Evolutionary conservation across 2,888 invertebrate genomes (phyloP).

Genomic region (Apamea monoglypha): DNA sequence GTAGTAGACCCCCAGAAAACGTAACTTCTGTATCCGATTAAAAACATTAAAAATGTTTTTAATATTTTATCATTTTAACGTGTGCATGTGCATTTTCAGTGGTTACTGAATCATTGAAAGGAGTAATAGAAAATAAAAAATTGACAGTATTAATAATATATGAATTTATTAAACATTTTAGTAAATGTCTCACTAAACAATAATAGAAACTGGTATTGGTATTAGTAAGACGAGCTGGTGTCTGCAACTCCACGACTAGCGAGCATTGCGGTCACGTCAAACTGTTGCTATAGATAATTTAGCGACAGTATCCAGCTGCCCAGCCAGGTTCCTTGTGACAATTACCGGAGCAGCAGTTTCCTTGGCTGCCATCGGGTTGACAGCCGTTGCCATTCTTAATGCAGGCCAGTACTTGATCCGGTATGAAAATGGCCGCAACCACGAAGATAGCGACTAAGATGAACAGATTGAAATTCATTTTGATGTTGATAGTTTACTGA

Average conservation of each 20-base stretch:
- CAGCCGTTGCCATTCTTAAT: slow-evolving; percentile 5
- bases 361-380: slow-evolving; percentile 10
- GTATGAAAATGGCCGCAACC: slow-evolving; percentile 9
- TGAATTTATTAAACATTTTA: not conserved
- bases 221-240: not conserved
- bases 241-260: not conserved
- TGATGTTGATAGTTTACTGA: not conserved
- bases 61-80: too few species aligned
- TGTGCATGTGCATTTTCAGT: too few species aligned
- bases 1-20: too few species aligned
- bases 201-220: not conserved
- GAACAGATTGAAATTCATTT: slow-evolving; percentile 13
- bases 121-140: too few species aligned
- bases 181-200: not conserved
- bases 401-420: slow-evolving; percentile 10
- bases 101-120: too few species aligned
- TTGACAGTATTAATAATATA: not conserved
- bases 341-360: slow-evolving; percentile 6
- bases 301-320: slow-evolving; percentile 7
- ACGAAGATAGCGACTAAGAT: slow-evolving; percentile 5
- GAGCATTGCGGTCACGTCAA: not conserved
- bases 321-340: slow-evolving; percentile 6
- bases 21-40: too few species aligned
- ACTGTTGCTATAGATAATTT: not conserved
- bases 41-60: too few species aligned